Percentiles rank a stretch among this genome's conserved stretches.
phyloP scores from a whole-genome alignment of 1,140 invertebrate genomes.

The Euschistus heros region DNA sequence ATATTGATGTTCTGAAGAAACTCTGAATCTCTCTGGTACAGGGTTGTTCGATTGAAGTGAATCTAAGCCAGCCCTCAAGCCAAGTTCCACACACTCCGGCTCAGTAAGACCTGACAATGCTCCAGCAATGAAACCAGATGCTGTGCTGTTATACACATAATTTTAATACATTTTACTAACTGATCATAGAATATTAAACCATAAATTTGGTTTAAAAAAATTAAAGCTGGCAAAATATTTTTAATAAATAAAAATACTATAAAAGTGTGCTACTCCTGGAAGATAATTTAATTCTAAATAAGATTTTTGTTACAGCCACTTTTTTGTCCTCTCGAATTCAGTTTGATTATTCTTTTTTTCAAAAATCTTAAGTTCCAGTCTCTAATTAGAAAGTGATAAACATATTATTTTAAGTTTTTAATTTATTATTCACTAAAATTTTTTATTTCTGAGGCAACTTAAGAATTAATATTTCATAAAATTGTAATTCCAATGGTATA shows the following conservation, averaged over 20 bases:
- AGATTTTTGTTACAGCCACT: neutral
- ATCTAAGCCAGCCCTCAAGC: conserved; percentile 21
- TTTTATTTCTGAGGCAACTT: neutral
- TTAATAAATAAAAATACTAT: neutral
- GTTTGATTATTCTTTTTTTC: too few relatives aligned
- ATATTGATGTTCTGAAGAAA: too few relatives aligned
- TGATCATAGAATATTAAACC: neutral
- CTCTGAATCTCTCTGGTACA: conserved; percentile 22
- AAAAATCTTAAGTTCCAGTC: too few relatives aligned
- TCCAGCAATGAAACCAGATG: conserved; percentile 27
- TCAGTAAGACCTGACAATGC: conserved; percentile 24
- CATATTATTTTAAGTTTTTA: neutral
- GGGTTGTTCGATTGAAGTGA: conserved; percentile 20
- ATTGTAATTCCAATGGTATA: neutral
- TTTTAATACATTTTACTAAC: neutral
- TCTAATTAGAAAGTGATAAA: too few relatives aligned
- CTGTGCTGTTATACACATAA: conserved; percentile 24
- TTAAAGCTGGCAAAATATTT: neutral
- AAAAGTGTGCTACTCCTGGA: neutral
- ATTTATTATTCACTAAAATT: neutral
- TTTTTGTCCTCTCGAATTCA: too few relatives aligned
- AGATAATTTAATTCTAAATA: neutral
- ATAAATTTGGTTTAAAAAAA: too few relatives aligned
- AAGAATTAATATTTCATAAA: neutral
- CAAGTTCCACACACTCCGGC: conserved; percentile 22